Evolutionary conservation across 2,888 invertebrate species (phyloP).

Genomic region (Tiliacea aurago): DNA sequence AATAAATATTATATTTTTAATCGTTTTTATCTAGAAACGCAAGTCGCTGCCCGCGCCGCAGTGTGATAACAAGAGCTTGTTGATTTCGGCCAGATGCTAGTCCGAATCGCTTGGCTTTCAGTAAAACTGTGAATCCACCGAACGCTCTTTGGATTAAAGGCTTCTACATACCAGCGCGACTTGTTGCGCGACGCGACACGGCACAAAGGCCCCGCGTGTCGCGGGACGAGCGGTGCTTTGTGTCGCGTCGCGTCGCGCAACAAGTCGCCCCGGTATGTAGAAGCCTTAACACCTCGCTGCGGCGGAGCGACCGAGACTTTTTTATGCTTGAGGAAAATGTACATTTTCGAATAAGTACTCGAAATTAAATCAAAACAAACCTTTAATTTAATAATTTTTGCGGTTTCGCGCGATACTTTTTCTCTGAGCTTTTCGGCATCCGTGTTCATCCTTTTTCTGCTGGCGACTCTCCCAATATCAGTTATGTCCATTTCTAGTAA

Average conservation of each 20-base stretch:
- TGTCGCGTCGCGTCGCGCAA: too few species aligned
- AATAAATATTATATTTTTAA: too few species aligned
- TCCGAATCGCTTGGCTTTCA: too few species aligned
- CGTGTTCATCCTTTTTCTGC: conserved; percentile 77
- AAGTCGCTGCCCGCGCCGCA: neutral
- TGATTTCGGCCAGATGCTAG: too few species aligned
- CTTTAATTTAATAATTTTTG: conserved; percentile 83
- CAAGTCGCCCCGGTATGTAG: too few species aligned
- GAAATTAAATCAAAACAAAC: conserved; percentile 62
- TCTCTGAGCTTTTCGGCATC: conserved; percentile 82
- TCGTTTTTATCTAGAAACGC: neutral
- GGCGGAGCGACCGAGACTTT: neutral
- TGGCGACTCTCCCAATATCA: conserved; percentile 78
- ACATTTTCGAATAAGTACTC: neutral
- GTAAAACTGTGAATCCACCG: neutral
- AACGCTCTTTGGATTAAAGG: too few species aligned
- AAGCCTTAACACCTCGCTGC: neutral
- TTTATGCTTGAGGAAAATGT: neutral
- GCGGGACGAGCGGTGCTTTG: too few species aligned
- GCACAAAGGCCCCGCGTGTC: too few species aligned
- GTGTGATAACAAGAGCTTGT: too few species aligned
- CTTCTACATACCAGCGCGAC: too few species aligned
- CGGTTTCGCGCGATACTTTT: conserved; percentile 80
- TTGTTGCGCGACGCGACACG: too few species aligned
- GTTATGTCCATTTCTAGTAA: conserved; percentile 74